These are phyloP conservation scores for Alcedo atthis DNA, from an alignment of 2,797 vertebrate species.

Conservation along the genomic window DNA sequence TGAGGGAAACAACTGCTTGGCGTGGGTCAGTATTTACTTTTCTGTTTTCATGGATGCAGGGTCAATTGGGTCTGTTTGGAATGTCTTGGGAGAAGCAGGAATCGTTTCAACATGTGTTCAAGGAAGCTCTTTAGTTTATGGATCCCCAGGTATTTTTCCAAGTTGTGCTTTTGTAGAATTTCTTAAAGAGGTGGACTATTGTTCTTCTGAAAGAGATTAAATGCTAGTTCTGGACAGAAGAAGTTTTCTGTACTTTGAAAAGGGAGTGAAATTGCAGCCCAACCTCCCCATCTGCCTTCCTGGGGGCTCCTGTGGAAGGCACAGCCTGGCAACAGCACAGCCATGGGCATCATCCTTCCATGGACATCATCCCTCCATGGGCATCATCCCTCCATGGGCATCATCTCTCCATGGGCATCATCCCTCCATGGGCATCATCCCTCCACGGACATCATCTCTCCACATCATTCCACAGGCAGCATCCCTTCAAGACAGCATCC, in stretches of 20 bases:
- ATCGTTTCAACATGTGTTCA: conserved; percentile 50
- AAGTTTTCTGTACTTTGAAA: not conserved
- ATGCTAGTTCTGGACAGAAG: not conserved
- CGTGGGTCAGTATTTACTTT: not conserved
- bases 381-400: not conserved
- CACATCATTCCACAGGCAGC: too few relatives aligned
- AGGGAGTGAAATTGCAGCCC: not conserved
- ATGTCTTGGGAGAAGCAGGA: not conserved
- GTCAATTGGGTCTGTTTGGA: not conserved
- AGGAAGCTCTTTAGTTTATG: conserved; percentile 34
- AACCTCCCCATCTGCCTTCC: not conserved
- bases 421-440: not conserved
- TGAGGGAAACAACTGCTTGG: not conserved
- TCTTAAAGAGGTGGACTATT: not conserved
- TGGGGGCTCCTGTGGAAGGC: fast-evolving
- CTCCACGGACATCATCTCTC: not conserved
- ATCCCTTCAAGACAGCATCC: not conserved
- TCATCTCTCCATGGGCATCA: not conserved
- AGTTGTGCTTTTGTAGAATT: not conserved
- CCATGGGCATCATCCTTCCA: not conserved
- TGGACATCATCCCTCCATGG: not conserved
- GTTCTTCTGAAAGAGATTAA: not conserved
- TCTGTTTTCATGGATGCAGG: not conserved
- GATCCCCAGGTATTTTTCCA: conserved; percentile 35
- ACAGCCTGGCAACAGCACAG: fast-evolving